Conservation (phyloP, 2,113 vertebrate genomes). For the Platichthys stellatus region DNA sequence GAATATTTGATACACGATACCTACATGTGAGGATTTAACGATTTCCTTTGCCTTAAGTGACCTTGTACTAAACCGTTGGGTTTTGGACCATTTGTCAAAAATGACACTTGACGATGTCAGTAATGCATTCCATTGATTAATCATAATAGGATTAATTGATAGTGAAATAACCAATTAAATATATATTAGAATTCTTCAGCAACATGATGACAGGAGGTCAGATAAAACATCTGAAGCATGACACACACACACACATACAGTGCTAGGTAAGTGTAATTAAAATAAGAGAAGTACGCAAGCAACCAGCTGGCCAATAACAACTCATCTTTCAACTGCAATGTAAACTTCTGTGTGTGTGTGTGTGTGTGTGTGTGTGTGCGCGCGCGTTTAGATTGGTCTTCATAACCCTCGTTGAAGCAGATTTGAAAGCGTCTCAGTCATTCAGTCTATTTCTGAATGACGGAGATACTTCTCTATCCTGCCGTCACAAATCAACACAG, state of each 20-base stretch:
- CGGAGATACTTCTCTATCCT: slow-evolving; percentile 7
- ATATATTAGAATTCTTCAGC: neutral
- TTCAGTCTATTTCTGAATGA: slow-evolving; percentile 8
- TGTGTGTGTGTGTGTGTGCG: neutral
- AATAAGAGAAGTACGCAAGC: slow-evolving; percentile 17
- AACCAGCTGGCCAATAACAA: slow-evolving; percentile 16
- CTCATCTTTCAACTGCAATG: slow-evolving; percentile 27
- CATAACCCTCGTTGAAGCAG: neutral
- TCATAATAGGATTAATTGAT: neutral
- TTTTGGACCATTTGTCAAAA: no score
- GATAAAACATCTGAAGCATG: no score
- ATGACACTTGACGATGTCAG: no score
- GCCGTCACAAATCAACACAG: neutral
- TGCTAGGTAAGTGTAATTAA: slow-evolving; percentile 11
- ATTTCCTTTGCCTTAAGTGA: neutral
- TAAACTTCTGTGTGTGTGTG: neutral
- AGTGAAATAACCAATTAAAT: neutral
- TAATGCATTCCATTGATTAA: no score
- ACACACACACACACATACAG: neutral
- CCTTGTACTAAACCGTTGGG: neutral
- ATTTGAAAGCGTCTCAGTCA: slow-evolving; percentile 18
- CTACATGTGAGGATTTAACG: neutral
- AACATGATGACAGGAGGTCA: no score
- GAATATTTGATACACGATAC: neutral
- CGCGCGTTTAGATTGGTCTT: neutral